These are phyloP conservation scores for Salvelinus fontinalis DNA, from an alignment of 2,113 vertebrate species.

Conservation along the genomic window DNA sequence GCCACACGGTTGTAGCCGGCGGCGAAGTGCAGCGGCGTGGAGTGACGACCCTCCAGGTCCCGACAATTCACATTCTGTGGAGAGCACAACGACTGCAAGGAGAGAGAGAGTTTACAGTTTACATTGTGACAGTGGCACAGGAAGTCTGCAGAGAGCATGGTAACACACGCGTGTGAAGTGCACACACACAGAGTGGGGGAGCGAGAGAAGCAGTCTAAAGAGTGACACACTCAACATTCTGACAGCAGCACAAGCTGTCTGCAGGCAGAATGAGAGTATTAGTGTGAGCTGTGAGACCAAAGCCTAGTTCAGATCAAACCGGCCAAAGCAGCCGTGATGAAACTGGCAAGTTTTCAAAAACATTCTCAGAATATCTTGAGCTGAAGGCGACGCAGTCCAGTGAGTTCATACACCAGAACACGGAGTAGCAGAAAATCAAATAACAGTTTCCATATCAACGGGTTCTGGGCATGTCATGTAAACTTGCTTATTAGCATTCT, in stretches of 20 bases:
- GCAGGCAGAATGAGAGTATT: neutral
- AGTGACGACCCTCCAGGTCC: conserved; percentile 95
- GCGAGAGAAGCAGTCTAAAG: neutral
- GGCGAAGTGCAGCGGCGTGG: conserved; percentile 95
- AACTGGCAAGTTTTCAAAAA: neutral
- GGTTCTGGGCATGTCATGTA: neutral
- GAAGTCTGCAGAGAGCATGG: no score
- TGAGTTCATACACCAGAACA: no score
- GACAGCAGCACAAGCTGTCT: neutral
- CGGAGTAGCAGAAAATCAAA: neutral
- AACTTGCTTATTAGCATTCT: neutral
- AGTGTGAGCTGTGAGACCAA: neutral
- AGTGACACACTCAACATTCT: neutral
- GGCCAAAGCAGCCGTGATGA: neutral
- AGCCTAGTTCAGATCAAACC: neutral
- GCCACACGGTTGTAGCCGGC: conserved; percentile 95
- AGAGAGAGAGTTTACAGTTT: neutral
- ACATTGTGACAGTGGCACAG: neutral
- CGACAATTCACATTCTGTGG: conserved; percentile 98
- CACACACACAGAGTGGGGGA: no score
- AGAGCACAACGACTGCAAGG: conserved; percentile 88
- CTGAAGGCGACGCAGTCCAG: no score
- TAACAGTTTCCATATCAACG: neutral
- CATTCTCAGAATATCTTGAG: neutral
- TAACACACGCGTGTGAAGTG: no score